Base-by-base conservation (phyloP, 2,888 invertebrate species). In the Tenthredo livida region DNA sequence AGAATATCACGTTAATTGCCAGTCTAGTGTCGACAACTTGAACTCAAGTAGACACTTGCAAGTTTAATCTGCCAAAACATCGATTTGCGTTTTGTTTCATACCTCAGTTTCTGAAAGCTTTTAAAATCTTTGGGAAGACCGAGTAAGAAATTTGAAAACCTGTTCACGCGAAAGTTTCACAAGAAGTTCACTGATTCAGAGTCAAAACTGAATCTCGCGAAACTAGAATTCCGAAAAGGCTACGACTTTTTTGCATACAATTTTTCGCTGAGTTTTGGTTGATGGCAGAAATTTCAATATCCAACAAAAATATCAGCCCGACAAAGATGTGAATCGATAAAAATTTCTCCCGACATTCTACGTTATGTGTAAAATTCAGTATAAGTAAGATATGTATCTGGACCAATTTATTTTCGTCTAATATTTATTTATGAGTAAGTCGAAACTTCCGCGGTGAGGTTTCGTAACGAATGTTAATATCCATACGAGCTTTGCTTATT, bases 371-470 rank as follows among this genome's bases (percentile, higher is more conserved):
- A 10, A 12, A 25, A 61, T 61, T 61, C 25, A 12, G 61, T 25
- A 25, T 12, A 25, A 10, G 12, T 61, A 25, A 21, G 25, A 61
- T 61, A 37, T 37, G 37, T 37, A 61, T 61, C 61, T 61, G 61
- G 61, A 61, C 12, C 61, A 61, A 61, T 61, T 61, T 61, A 61
- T 61, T 61, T 61, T 25, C 25, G 25, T 61, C 61, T 61, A 21
- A 61, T 61, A 61, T 61, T 61, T 61, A 61, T 61, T 21, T 61
- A 61, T 5, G 61, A 12, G 61, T 25, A 25, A 61, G 12, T 25
- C 25, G 1, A 61, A 61, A 61, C 61, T 61, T 61, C 61, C 25
- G 25, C 54, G 54, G n/a, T 10, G 25, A 61, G 10, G 1, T 61
- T 61, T 10, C 25, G 12, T 12, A 61, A 61, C 61, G 10, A 61